Base-by-base conservation (phyloP, 1,140 invertebrate species). In the Drosophila busckii region DNA sequence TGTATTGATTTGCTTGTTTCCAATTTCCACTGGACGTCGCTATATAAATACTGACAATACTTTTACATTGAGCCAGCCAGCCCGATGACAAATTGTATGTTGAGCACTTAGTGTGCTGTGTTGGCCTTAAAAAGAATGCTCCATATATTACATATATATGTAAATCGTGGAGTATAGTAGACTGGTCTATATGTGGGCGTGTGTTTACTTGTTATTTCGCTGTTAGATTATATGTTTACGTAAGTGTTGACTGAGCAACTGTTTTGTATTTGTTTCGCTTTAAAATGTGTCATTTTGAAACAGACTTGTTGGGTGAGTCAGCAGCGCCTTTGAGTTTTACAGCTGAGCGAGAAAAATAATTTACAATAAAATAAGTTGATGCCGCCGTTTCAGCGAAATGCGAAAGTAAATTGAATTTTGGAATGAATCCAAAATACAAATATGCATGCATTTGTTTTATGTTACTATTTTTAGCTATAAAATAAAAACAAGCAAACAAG, bases 391-490 rank as follows among this genome's bases (percentile, higher is more conserved):
- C n/a, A n/a, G n/a, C n/a, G n/a, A n/a, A 44, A 68, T 44, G 9
- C 15, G 37, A 19, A 70, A 70, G 67, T 70, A 71, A 70, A 60
- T 65, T 31, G 23, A n/a, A n/a, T 35, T 32, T 70, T 70, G 68
- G 68, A 70, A 71, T 54, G 61, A 55, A 70, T 70, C 68, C 68
- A 70, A 70, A 70, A 70, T 59, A 48, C 46, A 65, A 10, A 0
- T 37, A 37, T 28, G 2, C 15, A 12, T 13, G 6, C 35, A 17
- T 53, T 42, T 52, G 41, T 42, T 42, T 42, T 16, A 41, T 52
- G 25, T 35, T 13, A 26, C 4, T 59, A 53, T 45, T 45, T 45
- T 20, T 60, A 60, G 56, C 23, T 29, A 12, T 26, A 15, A 37
- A 54, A 29, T 23, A 40, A 32, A 48, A 40, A 23, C 13, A 48